Evolutionary conservation across 2,888 invertebrate genomes (phyloP).

Genomic region (Harpagoxenus sublaevis): DNA sequence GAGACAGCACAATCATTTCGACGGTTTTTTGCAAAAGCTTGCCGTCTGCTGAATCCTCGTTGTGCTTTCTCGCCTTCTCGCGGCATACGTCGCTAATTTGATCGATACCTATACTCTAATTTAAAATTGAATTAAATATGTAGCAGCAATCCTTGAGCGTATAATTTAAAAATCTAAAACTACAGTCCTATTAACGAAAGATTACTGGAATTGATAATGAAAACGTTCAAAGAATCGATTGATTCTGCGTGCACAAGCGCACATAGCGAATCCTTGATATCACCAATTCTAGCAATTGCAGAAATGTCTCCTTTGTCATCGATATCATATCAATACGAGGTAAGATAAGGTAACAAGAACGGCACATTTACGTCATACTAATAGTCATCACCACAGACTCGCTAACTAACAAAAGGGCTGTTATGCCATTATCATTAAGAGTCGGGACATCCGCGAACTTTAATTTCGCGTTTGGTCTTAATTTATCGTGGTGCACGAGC

Average conservation of each 20-base stretch:
- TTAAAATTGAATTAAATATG: conserved; percentile 1
- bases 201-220: neutral
- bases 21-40: conserved; percentile 14
- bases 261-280: neutral
- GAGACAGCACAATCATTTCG: conserved; percentile 19
- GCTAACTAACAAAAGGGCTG: neutral
- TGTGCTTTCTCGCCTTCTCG: too few relatives aligned
- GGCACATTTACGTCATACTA: neutral
- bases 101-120: neutral
- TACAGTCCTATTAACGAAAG: neutral
- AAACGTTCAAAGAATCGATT: neutral
- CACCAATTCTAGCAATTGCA: neutral
- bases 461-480: neutral
- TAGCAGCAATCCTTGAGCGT: too few relatives aligned
- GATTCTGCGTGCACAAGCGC: neutral
- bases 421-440: neutral
- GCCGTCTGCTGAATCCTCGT: neutral
- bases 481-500: neutral
- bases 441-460: neutral
- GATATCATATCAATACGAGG: conserved; percentile 26
- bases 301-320: neutral
- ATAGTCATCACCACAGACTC: neutral
- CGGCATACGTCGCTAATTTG: neutral
- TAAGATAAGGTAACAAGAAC: conserved; percentile 3
- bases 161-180: neutral